These are phyloP conservation scores for Anthopleura xanthogrammica DNA, from an alignment of 92 coral and sea anemone genomes.

Conservation along the genomic window DNA sequence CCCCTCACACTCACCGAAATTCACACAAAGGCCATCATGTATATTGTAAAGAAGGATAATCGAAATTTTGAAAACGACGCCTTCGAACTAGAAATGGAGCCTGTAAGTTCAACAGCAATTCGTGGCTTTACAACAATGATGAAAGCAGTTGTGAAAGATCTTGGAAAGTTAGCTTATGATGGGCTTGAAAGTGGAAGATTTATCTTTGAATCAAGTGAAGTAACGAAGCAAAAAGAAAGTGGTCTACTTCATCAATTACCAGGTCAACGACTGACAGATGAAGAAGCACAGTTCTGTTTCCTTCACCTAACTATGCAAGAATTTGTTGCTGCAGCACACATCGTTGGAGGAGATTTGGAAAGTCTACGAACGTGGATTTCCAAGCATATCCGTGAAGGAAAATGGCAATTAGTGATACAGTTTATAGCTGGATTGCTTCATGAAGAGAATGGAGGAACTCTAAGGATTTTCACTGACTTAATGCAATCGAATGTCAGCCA, in stretches of 20 bases:
- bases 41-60: no score
- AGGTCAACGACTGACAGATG: neutral
- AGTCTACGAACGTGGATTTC: neutral
- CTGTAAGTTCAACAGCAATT: no score
- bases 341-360: neutral
- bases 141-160: no score
- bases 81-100: no score
- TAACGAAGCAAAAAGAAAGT: constrained; percentile 1
- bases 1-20: constrained; percentile 30
- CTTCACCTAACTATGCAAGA: constrained; percentile 49
- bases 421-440: constrained; percentile 47
- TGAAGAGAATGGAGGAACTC: no score
- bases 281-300: constrained; percentile 44
- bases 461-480: no score
- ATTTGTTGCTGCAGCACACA: constrained; percentile 27
- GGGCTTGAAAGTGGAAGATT: constrained; percentile 28
- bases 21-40: no score
- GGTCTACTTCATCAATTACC: constrained; percentile 26
- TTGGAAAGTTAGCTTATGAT: constrained; percentile 29
- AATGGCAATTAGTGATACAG: constrained; percentile 53
- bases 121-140: no score
- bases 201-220: constrained; percentile 23
- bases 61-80: neutral
- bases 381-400: neutral
- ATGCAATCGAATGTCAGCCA: no score